Conservation (phyloP, 2,888 invertebrate species). For the Rhagonycha fulva region DNA sequence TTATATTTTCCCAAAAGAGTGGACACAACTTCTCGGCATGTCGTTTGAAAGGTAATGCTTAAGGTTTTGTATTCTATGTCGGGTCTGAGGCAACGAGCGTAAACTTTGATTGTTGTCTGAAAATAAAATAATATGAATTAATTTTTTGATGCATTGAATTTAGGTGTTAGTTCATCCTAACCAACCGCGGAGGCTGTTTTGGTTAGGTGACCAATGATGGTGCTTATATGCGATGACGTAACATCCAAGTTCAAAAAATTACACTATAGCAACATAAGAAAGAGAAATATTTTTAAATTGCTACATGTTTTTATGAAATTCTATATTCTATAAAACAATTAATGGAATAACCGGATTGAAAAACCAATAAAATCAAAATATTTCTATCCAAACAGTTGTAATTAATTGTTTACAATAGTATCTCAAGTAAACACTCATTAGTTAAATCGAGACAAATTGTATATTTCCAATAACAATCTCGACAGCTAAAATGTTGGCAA, state of each 20-base stretch:
- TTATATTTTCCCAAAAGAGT: slow-evolving; percentile 82
- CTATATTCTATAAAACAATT: no score
- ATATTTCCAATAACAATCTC: background rate
- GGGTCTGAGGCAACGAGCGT: slow-evolving; percentile 84
- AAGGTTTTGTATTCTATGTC: slow-evolving; percentile 97
- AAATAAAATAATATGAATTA: slow-evolving; percentile 34
- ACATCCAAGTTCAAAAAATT: no score
- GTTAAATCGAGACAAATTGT: background rate
- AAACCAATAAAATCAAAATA: background rate
- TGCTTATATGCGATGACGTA: no score
- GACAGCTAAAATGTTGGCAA: background rate
- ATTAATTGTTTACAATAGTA: background rate
- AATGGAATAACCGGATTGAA: no score
- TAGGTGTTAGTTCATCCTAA: no score
- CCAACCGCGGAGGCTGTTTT: no score
- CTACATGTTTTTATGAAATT: no score
- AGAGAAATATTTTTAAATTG: no score
- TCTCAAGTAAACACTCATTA: background rate
- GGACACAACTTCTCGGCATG: slow-evolving; percentile 83
- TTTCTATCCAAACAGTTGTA: background rate
- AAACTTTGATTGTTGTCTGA: slow-evolving; percentile 91
- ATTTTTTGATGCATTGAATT: no score
- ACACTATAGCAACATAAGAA: no score
- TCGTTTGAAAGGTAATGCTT: slow-evolving; percentile 85
- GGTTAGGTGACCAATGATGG: no score